Evolutionary conservation across 2,113 vertebrate genomes (phyloP), one percentile per base, ranked within the genome.

Genomic region (Amia ocellicauda): DNA sequence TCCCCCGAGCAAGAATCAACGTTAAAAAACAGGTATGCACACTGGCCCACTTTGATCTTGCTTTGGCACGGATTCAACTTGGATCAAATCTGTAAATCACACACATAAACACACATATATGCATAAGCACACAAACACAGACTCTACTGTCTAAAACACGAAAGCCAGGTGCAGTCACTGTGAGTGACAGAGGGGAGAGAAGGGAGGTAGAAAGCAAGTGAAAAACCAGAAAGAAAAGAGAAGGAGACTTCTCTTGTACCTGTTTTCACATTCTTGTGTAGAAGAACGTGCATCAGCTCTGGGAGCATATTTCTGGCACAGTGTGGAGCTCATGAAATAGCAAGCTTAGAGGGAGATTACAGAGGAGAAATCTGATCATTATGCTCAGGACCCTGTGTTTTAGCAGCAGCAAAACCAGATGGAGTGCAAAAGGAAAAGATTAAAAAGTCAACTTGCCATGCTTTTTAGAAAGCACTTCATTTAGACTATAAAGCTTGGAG

Each of bases 351-450:
- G 68, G 74, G 68, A 86, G 86, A 88, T 88, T 89, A 88, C 82
- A 86, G 85, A 86, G 84, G 53, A 86, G 80, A 79, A 84, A 83
- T 82, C 50, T 71, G 14, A 83, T 87, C 82, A 86, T 85, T 86
- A 87, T 69, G 54, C 67, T 74, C 67, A 65, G 75, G 74, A 83
- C 73, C 78, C 82, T 85, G 80, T 86, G 80, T 83, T 88, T 85
- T 84, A 78, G 70, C 72, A 59, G 11, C 22, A 42, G 62, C 52
- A 9, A 81, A 88, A 88, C 83, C 86, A 89, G 86, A 80, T 85
- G 84, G 80, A 77, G 64, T 49, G 75, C 70, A 64, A 68, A 80
- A 69, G 3, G 49, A 70, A 77, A 80, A 80, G 78, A 77, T 82
- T 82, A 73, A 81, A 83, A 76, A 60, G 57, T 62, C 60, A 79